Percentiles rank a stretch among this genome's conserved stretches.
These are phyloP conservation scores for Hetaerina americana DNA, from an alignment of 1,140 invertebrate species.

Conservation along the genomic window DNA sequence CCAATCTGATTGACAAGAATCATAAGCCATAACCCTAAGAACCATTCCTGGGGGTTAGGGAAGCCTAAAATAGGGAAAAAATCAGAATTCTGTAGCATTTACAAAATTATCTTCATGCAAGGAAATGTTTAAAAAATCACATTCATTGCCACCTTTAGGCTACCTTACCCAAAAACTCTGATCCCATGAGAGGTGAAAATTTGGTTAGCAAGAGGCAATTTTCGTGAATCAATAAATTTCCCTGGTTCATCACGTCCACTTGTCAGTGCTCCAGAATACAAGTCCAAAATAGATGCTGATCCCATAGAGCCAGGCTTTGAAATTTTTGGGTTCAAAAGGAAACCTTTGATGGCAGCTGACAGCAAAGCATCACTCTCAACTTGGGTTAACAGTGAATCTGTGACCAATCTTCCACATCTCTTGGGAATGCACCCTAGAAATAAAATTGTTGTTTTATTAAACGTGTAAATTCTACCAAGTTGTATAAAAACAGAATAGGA, in stretches of 20 bases:
- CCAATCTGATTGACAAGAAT: too few relatives aligned
- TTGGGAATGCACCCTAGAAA: conserved; percentile 49
- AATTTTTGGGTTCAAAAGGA: conserved; percentile 36
- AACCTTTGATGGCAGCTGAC: conserved; percentile 48
- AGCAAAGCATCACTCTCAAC: conserved; percentile 52
- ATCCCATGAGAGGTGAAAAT: not conserved
- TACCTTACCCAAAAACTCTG: not conserved
- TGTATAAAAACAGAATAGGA: too few relatives aligned
- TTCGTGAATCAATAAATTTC: not conserved
- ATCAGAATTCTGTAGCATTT: too few relatives aligned
- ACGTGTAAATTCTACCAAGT: too few relatives aligned
- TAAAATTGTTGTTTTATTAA: too few relatives aligned
- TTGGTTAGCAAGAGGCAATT: not conserved
- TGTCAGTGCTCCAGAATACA: conserved; percentile 72
- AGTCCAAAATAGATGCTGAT: conserved; percentile 66
- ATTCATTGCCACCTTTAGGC: too few relatives aligned
- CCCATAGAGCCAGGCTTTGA: conserved; percentile 39
- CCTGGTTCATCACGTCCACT: conserved; percentile 16
- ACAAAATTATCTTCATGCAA: too few relatives aligned
- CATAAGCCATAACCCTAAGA: too few relatives aligned
- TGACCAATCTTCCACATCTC: conserved; percentile 62
- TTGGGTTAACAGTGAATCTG: conserved; percentile 53
- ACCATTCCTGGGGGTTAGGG: too few relatives aligned
- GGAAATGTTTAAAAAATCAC: too few relatives aligned
- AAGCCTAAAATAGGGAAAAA: too few relatives aligned